Evolutionary conservation across 92 coral and sea anemone species (phyloP).

Genomic region (Virgularia gustaviana): DNA sequence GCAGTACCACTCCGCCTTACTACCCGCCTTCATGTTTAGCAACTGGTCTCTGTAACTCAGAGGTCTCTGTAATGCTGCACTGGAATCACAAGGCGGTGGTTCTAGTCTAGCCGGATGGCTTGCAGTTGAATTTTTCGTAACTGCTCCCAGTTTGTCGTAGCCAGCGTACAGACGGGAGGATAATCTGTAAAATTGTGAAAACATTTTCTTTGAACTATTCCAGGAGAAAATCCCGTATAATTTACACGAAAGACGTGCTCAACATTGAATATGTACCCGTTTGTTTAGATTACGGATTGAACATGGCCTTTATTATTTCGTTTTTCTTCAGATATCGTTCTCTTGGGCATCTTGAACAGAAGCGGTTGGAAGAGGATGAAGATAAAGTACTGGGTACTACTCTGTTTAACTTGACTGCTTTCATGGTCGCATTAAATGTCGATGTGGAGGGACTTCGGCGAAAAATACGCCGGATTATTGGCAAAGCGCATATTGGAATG

Average conservation of each 20-base stretch:
- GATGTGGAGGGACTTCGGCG: conserved; percentile 62
- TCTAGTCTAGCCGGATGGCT: too few relatives aligned
- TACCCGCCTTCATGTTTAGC: too few relatives aligned
- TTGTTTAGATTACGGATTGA: background rate
- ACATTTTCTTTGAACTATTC: background rate
- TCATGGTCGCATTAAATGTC: conserved; percentile 78
- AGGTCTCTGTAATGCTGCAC: too few relatives aligned
- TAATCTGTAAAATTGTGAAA: too few relatives aligned
- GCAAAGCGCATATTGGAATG: conserved; percentile 91
- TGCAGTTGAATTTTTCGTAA: too few relatives aligned
- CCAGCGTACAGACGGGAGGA: too few relatives aligned
- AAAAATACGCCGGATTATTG: conserved; percentile 86
- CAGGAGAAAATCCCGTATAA: background rate
- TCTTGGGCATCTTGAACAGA: conserved; percentile 82
- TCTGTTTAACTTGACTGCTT: conserved; percentile 78
- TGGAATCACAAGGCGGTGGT: too few relatives aligned
- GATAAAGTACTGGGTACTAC: conserved; percentile 82
- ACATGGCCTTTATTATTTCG: background rate
- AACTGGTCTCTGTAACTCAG: too few relatives aligned
- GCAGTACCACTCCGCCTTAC: too few relatives aligned
- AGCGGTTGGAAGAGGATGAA: conserved; percentile 89
- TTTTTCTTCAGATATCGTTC: conserved; percentile 65
- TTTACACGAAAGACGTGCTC: too few relatives aligned
- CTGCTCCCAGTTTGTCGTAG: too few relatives aligned
- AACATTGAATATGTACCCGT: background rate